Conservation (phyloP, 2,797 vertebrate genomes). For the Fratercula arctica region DNA sequence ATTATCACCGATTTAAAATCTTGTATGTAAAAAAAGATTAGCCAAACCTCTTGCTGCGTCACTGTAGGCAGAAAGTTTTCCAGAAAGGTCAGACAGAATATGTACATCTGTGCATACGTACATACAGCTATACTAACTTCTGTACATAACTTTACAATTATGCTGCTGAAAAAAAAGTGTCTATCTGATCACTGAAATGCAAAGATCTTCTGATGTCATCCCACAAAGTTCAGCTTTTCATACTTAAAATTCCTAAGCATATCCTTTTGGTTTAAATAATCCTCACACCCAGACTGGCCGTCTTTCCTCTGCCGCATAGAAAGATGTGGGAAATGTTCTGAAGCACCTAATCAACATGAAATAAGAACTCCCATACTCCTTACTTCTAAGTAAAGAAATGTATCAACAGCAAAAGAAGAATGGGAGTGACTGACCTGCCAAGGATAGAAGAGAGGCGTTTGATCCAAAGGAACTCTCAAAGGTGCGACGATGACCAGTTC, state of each 20-base stretch:
- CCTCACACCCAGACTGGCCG: neutral
- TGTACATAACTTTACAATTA: neutral
- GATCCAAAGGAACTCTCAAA: slow-evolving; percentile 94
- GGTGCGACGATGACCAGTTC: slow-evolving; percentile 97
- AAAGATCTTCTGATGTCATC: neutral
- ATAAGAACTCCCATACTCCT: neutral
- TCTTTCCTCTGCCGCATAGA: neutral
- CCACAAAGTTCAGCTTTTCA: neutral
- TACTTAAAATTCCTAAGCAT: neutral
- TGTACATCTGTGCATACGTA: rapidly evolving
- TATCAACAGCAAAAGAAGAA: neutral
- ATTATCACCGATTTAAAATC: neutral
- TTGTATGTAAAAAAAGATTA: neutral
- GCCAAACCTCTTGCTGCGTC: neutral
- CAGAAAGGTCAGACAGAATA: neutral
- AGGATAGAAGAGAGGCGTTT: slow-evolving; percentile 97
- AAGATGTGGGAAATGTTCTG: neutral
- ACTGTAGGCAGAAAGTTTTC: neutral
- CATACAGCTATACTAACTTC: neutral
- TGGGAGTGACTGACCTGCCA: slow-evolving; percentile 89
- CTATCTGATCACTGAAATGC: neutral
- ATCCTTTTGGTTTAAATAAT: neutral
- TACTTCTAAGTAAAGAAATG: neutral
- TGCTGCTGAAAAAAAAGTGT: neutral
- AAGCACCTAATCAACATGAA: neutral